These are phyloP conservation scores for Sipha maydis DNA, from an alignment of 2,888 invertebrate genomes.

Conservation along the genomic window DNA sequence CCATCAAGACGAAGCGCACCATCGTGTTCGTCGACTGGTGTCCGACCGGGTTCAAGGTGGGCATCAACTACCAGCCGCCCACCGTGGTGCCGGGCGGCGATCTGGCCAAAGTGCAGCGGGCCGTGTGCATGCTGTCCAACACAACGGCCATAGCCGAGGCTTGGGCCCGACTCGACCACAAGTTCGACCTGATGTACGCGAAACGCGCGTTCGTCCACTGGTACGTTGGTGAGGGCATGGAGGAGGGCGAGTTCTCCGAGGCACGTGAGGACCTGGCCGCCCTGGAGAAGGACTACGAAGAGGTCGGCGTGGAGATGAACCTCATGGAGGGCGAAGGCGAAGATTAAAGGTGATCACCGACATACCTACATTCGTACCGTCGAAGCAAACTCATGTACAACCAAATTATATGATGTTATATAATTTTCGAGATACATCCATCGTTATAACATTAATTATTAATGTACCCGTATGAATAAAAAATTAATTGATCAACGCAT, in stretches of 20 bases:
- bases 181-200: slow-evolving; percentile 77
- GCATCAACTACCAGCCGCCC: slow-evolving; percentile 70
- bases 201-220: slow-evolving; percentile 78
- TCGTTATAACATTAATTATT: too few species aligned
- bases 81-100: slow-evolving; percentile 96
- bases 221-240: slow-evolving; percentile 74
- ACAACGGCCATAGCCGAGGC: slow-evolving; percentile 86
- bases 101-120: slow-evolving; percentile 92
- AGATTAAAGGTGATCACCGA: too few species aligned
- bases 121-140: slow-evolving; percentile 97
- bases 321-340: too few species aligned
- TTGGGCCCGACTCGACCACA: slow-evolving; percentile 77
- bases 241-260: slow-evolving; percentile 77
- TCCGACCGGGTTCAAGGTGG: slow-evolving; percentile 68
- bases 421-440: too few species aligned
- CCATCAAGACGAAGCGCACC: slow-evolving; percentile 73
- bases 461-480: too few species aligned
- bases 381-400: too few species aligned
- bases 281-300: slow-evolving; percentile 87
- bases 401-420: too few species aligned
- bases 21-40: slow-evolving; percentile 71
- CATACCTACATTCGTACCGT: too few species aligned
- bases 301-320: slow-evolving; percentile 70
- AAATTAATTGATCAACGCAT: too few species aligned
- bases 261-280: slow-evolving; percentile 74